Percentiles rank a stretch among this genome's conserved stretches.
Conservation (phyloP, 2,888 invertebrate species). For the Scaptomyza flava region DNA sequence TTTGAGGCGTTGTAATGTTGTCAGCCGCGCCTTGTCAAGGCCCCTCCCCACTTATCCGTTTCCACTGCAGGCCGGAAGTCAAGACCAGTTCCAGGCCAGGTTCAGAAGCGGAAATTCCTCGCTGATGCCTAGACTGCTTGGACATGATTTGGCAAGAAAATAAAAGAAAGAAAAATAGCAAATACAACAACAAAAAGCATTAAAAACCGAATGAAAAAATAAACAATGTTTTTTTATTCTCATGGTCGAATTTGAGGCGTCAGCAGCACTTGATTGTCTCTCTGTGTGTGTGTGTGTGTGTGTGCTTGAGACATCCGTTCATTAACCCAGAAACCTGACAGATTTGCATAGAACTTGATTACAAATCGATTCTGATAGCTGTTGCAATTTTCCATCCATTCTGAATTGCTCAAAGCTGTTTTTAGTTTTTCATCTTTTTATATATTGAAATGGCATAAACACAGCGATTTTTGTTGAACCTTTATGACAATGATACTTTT, state of each 20-base stretch:
- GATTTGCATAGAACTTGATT: slow-evolving; percentile 56
- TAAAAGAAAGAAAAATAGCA: slow-evolving; percentile 2
- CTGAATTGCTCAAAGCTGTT: slow-evolving; percentile 5
- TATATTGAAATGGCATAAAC: too few relatives aligned
- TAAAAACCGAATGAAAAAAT: slow-evolving; percentile 19
- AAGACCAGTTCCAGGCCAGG: slow-evolving; percentile 55
- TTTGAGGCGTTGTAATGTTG: slow-evolving; percentile 44
- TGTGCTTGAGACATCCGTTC: slow-evolving; percentile 64
- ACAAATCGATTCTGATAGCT: slow-evolving; percentile 42
- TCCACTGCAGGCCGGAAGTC: slow-evolving; percentile 64
- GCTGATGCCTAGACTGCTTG: slow-evolving; percentile 27
- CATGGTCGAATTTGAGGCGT: slow-evolving; percentile 41
- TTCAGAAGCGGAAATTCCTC: slow-evolving; percentile 7
- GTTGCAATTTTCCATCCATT: slow-evolving; percentile 25
- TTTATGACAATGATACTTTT: too few relatives aligned
- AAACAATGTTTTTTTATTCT: slow-evolving; percentile 22
- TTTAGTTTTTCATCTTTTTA: too few relatives aligned
- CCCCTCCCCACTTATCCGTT: slow-evolving; percentile 48
- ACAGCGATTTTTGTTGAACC: too few relatives aligned
- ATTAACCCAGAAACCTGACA: slow-evolving; percentile 66
- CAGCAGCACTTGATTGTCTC: slow-evolving; percentile 40
- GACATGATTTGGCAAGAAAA: slow-evolving; percentile 50
- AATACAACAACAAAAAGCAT: background rate
- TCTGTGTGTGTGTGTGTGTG: slow-evolving; percentile 22
- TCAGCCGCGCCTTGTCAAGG: slow-evolving; percentile 50